phyloP scores from a whole-genome alignment of 2,797 vertebrate genomes.

The Odontamblyopus rebecca region DNA sequence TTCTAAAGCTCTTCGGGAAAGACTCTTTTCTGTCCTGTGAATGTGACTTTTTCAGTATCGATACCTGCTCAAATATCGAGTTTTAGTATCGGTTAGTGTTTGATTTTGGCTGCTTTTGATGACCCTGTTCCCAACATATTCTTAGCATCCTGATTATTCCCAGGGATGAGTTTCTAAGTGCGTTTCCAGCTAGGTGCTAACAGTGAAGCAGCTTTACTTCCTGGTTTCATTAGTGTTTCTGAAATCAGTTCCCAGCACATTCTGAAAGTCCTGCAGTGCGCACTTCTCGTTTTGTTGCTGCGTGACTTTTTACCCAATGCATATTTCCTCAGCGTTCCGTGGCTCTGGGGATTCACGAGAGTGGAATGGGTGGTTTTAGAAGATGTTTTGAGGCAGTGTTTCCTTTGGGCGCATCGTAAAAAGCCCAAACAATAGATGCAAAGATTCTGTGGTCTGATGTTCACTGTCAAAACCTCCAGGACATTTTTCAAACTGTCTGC shows the following conservation, averaged over 20 bases:
- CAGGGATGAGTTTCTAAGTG: too few relatives aligned
- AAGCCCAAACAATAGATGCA: conserved; percentile 2
- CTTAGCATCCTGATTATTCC: too few relatives aligned
- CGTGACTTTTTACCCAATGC: background rate
- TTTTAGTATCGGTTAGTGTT: too few relatives aligned
- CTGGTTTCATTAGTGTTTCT: background rate
- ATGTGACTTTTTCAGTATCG: too few relatives aligned
- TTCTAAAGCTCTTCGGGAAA: too few relatives aligned
- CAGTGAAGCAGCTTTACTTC: too few relatives aligned
- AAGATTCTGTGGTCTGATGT: conserved; percentile 1
- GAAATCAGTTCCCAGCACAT: background rate
- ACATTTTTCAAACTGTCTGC: background rate
- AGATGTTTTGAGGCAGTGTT: background rate
- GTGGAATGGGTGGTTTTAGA: background rate
- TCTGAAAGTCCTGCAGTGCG: background rate
- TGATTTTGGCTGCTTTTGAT: too few relatives aligned
- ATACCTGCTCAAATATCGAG: too few relatives aligned
- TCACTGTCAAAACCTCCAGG: background rate
- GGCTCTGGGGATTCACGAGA: background rate
- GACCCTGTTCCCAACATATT: too few relatives aligned
- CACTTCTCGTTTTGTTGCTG: background rate
- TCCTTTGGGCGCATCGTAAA: background rate
- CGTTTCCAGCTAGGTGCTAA: too few relatives aligned
- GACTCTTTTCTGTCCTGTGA: too few relatives aligned
- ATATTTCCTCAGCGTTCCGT: background rate